Base-by-base conservation (phyloP, 1,140 invertebrate genomes). In the Bombus vancouverensis region DNA sequence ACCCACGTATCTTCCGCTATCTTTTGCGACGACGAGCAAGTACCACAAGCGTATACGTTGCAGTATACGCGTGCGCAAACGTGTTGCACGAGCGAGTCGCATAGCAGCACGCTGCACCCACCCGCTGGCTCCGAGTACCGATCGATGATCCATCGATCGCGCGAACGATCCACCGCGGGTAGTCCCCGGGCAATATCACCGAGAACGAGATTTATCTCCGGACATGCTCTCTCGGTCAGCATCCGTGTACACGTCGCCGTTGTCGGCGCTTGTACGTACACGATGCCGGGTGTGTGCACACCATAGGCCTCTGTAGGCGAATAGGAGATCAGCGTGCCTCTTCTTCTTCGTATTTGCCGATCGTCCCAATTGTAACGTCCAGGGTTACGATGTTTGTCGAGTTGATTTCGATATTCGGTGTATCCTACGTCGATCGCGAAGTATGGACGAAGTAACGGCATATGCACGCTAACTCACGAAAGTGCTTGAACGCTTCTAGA, bases 121-220 rank as follows among this genome's bases (percentile, higher is more conserved):
- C 87, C 87, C 87, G 88, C 88, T 89, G 87, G 47, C 79, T 75
- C 65, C 32, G 76, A 76, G 76, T 68, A 66, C 68, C 86, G 88
- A 90, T 90, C 89, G 86, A 91, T 92, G 86, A 91, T 90, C 81
- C 84, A 91, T 92, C 88, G 89, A 89, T 89, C 89, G 90, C 85
- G 89, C 88, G 88, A 90, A 87, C 89, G 89, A 88, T 88, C 81
- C 88, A 75, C 88, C 59, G 85, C 89, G 89, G 89, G 89, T 87
- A 89, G 88, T 80, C 85, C 37, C 44, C 68, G 32, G 44, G 3
- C 89, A 81, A 90, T 90, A 87, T 84, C 68, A 74, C 87, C 87
- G 79, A 74, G 73, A 74, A 32, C 75, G 72, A 90, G 89, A 89
- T 87, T 81, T 84, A 89, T 89, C 88, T 87, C 32, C n/a, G 65